Conservation (phyloP, 2,888 invertebrate species). For the Ametastegia equiseti region DNA sequence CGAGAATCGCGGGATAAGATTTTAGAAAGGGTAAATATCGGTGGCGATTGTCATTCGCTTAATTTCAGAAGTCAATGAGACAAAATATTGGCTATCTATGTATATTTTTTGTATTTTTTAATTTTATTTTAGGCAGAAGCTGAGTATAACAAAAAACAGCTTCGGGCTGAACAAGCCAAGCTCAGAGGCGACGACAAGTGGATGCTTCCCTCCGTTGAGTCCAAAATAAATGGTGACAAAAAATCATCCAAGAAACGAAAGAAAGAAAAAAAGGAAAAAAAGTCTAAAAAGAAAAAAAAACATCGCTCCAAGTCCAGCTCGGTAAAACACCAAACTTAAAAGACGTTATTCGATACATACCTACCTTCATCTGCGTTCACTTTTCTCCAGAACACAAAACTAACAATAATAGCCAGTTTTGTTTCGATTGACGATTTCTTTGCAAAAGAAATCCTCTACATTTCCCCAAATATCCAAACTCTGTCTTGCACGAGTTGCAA, state of each 20-base stretch:
- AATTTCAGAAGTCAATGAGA: background rate
- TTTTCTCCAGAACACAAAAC: no score
- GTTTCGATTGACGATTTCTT: no score
- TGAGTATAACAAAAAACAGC: slow-evolving; percentile 56
- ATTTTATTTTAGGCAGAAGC: slow-evolving; percentile 60
- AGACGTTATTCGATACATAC: background rate
- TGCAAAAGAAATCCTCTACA: no score
- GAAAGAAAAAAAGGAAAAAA: slow-evolving; percentile 56
- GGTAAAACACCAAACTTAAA: background rate
- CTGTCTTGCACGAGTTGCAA: no score
- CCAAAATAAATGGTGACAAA: slow-evolving; percentile 55
- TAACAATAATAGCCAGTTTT: no score
- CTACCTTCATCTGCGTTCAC: background rate
- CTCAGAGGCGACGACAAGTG: slow-evolving; percentile 69
- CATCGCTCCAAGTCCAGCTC: slow-evolving; percentile 24
- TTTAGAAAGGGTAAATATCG: slow-evolving; percentile 59
- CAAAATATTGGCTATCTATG: background rate
- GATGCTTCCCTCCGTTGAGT: slow-evolving; percentile 75
- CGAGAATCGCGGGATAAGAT: slow-evolving; percentile 62
- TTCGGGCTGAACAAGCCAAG: slow-evolving; percentile 58
- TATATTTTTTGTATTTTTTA: no score
- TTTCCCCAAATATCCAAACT: no score
- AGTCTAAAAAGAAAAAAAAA: slow-evolving; percentile 56
- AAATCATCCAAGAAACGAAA: slow-evolving; percentile 53
- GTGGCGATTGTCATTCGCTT: background rate